phyloP scores from a whole-genome alignment of 1,140 invertebrate species.

The Spodoptera frugiperda region DNA sequence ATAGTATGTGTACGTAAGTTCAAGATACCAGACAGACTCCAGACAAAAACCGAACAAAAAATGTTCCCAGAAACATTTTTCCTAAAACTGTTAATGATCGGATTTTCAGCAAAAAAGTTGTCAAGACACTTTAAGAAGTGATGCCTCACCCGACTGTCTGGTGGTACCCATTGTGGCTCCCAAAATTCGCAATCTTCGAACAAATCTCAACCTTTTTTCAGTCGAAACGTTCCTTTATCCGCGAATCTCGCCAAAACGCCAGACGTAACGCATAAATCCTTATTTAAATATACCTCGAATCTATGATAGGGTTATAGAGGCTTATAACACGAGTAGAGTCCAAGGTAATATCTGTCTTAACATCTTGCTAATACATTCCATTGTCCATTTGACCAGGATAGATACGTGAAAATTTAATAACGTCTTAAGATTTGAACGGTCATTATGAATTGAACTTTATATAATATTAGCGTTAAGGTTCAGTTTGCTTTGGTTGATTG shows the following conservation, averaged over 20 bases:
- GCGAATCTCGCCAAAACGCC: slow-evolving; percentile 82
- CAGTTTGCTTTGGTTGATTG: slow-evolving; percentile 39
- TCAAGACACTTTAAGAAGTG: slow-evolving; percentile 40
- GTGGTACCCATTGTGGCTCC: slow-evolving; percentile 61
- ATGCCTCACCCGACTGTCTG: slow-evolving; percentile 53
- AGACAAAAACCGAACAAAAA: slow-evolving; percentile 34
- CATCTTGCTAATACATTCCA: background rate
- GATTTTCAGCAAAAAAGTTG: slow-evolving; percentile 41
- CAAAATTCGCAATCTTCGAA: slow-evolving; percentile 62
- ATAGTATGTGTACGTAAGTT: background rate
- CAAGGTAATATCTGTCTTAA: slow-evolving; percentile 49
- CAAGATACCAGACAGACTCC: background rate
- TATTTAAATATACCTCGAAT: slow-evolving; percentile 81
- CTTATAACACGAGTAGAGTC: background rate
- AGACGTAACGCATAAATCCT: slow-evolving; percentile 84
- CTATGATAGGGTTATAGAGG: slow-evolving; percentile 38
- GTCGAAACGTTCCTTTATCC: slow-evolving; percentile 78
- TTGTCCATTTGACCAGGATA: slow-evolving; percentile 28
- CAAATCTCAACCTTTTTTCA: slow-evolving; percentile 75
- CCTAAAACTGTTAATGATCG: slow-evolving; percentile 47
- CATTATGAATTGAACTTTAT: slow-evolving; percentile 47
- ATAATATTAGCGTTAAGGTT: slow-evolving; percentile 27
- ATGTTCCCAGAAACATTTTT: slow-evolving; percentile 17
- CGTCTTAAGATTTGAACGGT: slow-evolving; percentile 51
- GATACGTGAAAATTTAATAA: slow-evolving; percentile 45